Conservation (phyloP, 2,113 vertebrate species). For the Hypocryptadius cinnamomeus region DNA sequence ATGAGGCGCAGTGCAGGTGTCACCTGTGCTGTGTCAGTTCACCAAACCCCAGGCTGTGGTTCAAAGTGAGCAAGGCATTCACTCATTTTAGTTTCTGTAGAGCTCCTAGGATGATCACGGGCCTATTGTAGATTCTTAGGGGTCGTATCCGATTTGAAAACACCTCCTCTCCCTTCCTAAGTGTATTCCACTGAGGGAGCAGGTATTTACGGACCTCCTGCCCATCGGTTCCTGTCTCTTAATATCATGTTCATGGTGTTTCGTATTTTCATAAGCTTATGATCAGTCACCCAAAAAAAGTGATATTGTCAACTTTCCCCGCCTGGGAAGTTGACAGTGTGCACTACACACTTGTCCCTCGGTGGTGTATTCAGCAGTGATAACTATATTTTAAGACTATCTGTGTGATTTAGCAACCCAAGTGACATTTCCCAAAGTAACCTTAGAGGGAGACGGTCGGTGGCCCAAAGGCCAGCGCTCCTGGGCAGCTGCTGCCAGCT, state of each 20-base stretch:
- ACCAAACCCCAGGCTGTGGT: neutral
- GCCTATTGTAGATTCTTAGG: too few species aligned
- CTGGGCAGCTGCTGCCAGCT: neutral
- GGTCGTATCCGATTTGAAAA: neutral
- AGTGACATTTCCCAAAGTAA: neutral
- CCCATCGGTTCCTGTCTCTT: neutral
- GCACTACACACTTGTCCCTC: neutral
- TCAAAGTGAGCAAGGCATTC: neutral
- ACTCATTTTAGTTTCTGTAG: neutral
- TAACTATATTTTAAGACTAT: accelerated
- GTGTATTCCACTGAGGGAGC: neutral
- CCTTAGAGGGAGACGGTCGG: accelerated
- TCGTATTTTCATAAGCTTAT: neutral
- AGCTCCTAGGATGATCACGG: neutral
- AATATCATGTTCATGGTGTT: neutral
- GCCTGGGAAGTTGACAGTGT: too few species aligned
- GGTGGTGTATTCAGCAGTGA: neutral
- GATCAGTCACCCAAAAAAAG: neutral
- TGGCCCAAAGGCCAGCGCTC: neutral
- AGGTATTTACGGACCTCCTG: neutral
- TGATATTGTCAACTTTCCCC: accelerated
- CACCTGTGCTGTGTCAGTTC: neutral
- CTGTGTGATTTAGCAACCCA: neutral
- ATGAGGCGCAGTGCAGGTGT: neutral
- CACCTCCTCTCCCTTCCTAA: neutral